Percentiles rank a stretch among this genome's conserved stretches.
Evolutionary conservation across 2,888 invertebrate species (phyloP).

Genomic region (Nomada flava): DNA sequence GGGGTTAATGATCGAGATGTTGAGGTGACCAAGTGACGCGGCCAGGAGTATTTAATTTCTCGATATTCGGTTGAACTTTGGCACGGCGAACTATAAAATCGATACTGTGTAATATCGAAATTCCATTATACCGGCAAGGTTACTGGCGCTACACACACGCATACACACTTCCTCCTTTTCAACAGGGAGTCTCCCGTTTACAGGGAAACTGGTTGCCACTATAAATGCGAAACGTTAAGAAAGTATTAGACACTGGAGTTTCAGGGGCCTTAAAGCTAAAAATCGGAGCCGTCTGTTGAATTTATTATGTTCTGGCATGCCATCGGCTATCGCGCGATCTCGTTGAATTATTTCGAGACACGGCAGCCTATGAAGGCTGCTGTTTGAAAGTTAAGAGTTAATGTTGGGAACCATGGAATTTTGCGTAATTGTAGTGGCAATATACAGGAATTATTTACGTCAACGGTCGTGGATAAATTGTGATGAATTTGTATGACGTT

Average conservation of each 20-base stretch:
- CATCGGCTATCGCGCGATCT: constrained; percentile 15
- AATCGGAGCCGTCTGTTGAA: background rate
- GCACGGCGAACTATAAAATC: background rate
- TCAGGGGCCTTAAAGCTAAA: background rate
- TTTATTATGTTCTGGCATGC: background rate
- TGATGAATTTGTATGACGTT: no score
- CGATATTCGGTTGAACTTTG: constrained; percentile 4
- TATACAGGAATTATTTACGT: no score
- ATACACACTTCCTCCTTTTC: background rate
- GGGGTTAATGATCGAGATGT: constrained; percentile 1
- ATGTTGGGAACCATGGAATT: background rate
- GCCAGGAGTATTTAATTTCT: background rate
- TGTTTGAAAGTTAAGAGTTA: background rate
- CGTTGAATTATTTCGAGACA: background rate
- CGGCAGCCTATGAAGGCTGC: background rate
- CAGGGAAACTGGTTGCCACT: background rate
- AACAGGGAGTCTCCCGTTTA: background rate
- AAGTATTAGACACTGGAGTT: constrained; percentile 1
- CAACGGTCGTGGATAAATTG: no score
- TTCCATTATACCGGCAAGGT: constrained; percentile 19
- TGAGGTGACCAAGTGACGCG: constrained; percentile 10
- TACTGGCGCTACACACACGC: background rate
- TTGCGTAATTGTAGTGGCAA: background rate
- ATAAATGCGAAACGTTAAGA: background rate
- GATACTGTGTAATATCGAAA: constrained; percentile 19